Percentiles rank a stretch among this genome's conserved stretches.
phyloP scores from a whole-genome alignment of 1,140 invertebrate species.

The Pseudachorutes palmiensis region DNA sequence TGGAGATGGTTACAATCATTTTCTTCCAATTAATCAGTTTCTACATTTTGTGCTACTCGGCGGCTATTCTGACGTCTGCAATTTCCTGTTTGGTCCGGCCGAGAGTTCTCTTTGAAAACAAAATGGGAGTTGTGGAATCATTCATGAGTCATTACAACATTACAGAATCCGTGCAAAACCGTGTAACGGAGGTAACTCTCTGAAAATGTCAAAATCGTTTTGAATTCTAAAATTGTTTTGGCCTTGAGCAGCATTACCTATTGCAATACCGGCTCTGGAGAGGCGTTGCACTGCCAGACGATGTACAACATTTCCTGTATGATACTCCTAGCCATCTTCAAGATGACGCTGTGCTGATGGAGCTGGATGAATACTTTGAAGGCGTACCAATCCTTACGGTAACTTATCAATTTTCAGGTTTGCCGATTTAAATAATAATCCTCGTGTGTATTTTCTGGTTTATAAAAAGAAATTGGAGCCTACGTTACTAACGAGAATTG shows the following conservation, averaged over 20 bases:
- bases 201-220: too few relatives aligned
- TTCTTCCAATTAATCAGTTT: conserved; percentile 27
- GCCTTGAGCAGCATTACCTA: neutral
- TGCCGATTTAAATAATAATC: too few relatives aligned
- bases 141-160: conserved; percentile 30
- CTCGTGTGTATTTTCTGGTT: conserved; percentile 8
- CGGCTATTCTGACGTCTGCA: conserved; percentile 31
- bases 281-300: conserved; percentile 16
- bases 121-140: conserved; percentile 23
- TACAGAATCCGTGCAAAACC: conserved; percentile 24
- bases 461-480: conserved; percentile 25
- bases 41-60: conserved; percentile 30
- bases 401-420: too few relatives aligned
- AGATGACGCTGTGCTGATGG: conserved; percentile 25
- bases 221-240: neutral
- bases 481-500: conserved; percentile 18
- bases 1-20: conserved; percentile 21
- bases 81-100: conserved; percentile 23
- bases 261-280: neutral
- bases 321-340: conserved; percentile 31
- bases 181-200: conserved; percentile 21
- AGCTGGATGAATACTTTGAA: conserved; percentile 21
- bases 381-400: conserved; percentile 29
- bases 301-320: conserved; percentile 27
- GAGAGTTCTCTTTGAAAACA: conserved; percentile 34